Evolutionary conservation across 2,113 vertebrate genomes (phyloP), one percentile per base, ranked within the genome.

Genomic region (Zosterops lateralis): DNA sequence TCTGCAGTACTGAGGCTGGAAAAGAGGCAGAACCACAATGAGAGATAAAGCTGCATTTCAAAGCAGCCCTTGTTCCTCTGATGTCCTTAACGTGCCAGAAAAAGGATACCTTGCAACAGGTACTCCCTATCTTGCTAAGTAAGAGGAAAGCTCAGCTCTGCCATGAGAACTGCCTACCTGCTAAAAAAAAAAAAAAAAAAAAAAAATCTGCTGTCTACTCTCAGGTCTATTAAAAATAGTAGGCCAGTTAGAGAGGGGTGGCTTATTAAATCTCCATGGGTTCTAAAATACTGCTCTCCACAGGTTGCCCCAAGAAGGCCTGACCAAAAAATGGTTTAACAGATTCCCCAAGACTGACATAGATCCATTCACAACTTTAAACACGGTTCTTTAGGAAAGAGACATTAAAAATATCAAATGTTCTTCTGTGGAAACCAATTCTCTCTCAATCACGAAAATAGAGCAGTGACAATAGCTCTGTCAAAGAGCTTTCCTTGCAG

Each of bases 11-110:
- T 61, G 9, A 9, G 44, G 58, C 74, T 73, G 58, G 54, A 56
- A 81, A 89, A 85, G 74, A 72, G 58, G 58, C 45, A 91, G 45
- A 84, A 78, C 10, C 38, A 67, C 36, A 57, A 3, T 56, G 24
- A 84, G 68, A 84, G 77, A 84, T 76, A 92, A 84, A 70, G 66
- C 40, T 80, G 75, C 54, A 51, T 89, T 96, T 94, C 92, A 95
- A 92, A 95, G 77, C 24, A 44, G 7, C 12, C 40, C 71, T 89
- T 95, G 77, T 75, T 89, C 70, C 44, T 90, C n/a, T 1, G 0
- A 11, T 17, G 65, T 34, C 47, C 44, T 60, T 34, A 80, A 44
- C 2, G 0, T 20, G 61, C 3, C 6, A 88, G 80, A 53, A 78
- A 75, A 87, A 82, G 53, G 22, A 10, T 72, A 72, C n/a, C 34